Conservation (phyloP, 2,113 vertebrate genomes). For the Esox niger region DNA sequence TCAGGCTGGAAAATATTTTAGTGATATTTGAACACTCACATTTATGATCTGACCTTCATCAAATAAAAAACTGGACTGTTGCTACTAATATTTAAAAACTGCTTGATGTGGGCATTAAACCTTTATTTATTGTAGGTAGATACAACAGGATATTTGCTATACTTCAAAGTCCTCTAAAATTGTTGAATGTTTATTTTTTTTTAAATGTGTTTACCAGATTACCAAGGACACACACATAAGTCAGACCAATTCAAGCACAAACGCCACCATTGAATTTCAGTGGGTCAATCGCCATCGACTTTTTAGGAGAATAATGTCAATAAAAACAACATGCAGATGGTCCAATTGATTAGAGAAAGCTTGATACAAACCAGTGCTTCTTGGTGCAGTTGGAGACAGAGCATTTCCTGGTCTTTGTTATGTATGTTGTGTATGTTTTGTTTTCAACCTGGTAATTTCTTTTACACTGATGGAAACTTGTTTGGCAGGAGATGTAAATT, state of each 20-base stretch:
- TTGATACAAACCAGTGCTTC: slow-evolving; percentile 5
- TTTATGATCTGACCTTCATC: no score
- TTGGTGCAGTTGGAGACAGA: slow-evolving; percentile 27
- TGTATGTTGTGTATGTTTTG: not conserved
- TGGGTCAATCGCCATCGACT: not conserved
- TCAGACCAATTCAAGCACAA: slow-evolving; percentile 3
- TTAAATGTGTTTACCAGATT: not conserved
- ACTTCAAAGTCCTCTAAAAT: not conserved
- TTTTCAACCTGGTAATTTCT: not conserved
- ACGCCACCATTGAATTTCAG: not conserved
- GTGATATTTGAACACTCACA: no score
- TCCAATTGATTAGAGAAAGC: slow-evolving; percentile 46
- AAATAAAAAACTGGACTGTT: not conserved
- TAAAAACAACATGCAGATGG: slow-evolving; percentile 31
- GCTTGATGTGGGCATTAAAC: no score
- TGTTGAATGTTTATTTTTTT: not conserved
- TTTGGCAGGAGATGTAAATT: not conserved
- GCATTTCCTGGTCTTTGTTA: slow-evolving; percentile 32
- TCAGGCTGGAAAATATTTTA: no score
- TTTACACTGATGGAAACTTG: slow-evolving; percentile 11
- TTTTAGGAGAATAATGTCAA: slow-evolving; percentile 28
- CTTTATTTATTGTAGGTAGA: not conserved
- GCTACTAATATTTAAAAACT: not conserved
- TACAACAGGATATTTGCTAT: no score
- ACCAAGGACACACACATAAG: slow-evolving; percentile 1